Evolutionary conservation across 2,888 invertebrate genomes (phyloP), one percentile per base, ranked within the genome.

Genomic region (Phortica okadai): DNA sequence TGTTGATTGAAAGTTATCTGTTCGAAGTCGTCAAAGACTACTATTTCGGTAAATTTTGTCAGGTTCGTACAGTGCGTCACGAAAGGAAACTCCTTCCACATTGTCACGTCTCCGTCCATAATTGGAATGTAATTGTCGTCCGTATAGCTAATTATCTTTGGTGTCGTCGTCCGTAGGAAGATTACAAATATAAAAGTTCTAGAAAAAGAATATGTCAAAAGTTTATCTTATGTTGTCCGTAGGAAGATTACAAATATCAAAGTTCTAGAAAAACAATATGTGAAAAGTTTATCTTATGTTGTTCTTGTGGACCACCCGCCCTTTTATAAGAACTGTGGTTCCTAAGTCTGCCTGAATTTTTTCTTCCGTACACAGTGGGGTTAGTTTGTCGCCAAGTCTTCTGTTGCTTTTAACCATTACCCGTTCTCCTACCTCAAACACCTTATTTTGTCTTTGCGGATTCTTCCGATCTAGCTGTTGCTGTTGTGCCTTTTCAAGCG

Each of bases 301-400:
- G 10, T 50, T 0, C 14, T 50, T 50, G 50, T 50, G 50, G 2
- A 50, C 8, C 8, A 50, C 10, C 50, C 14, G 50, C 50, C 50
- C 50, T 50, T 50, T 50, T 11, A 50, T 78, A 7, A 79, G 74
- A 76, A 79, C 76, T 7, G 81, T 78, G 56, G 79, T 78, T 33
- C 79, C 78, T 44, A 80, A 10, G 59, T 78, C 78, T 8, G 79
- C 80, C 69, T 81, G 74, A 3, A 81, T 66, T 64, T 45, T 72
- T 11, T 58, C 75, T 16, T 79, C 77, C 45, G 25, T 25, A 50
- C 44, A 42, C 7, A 67, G 67, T 42, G 44, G 67, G n/a, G 67
- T 67, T 4, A 67, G 10, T 44, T 76, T 73, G 70, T 78, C 69
- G 41, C 78, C 77, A 45, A 77, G 66, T 10, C 74, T 62, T 64